Percentiles rank a stretch among this genome's conserved stretches.
These are phyloP conservation scores for Nomada flava DNA, from an alignment of 2,888 invertebrate species.

Conservation along the genomic window DNA sequence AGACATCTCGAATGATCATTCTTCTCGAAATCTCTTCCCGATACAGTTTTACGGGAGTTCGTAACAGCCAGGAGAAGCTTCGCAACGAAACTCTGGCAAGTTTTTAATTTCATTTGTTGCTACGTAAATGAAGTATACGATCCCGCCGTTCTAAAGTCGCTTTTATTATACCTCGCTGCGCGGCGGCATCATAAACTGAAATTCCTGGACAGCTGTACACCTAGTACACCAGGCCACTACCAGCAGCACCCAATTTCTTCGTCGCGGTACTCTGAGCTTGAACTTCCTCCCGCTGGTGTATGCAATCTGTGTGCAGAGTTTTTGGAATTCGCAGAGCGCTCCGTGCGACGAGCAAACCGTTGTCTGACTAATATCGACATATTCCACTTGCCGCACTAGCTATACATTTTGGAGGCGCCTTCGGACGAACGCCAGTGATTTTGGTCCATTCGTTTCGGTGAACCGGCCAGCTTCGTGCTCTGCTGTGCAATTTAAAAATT, in stretches of 20 bases:
- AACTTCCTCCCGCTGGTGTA: neutral
- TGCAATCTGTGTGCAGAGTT: neutral
- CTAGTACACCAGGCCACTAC: neutral
- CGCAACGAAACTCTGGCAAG: neutral
- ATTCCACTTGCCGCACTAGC: constrained; percentile 6
- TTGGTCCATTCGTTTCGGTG: constrained; percentile 16
- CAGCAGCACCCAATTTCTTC: constrained; percentile 12
- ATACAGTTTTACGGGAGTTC: constrained; percentile 21
- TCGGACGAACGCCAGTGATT: constrained; percentile 20
- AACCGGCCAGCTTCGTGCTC: neutral
- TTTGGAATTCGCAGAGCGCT: neutral
- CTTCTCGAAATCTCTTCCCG: constrained; percentile 14
- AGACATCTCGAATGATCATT: constrained; percentile 1
- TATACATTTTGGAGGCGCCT: neutral
- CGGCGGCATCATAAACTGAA: constrained; percentile 28
- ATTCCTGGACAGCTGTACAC: constrained; percentile 28
- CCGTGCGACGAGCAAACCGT: neutral
- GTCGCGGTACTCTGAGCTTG: constrained; percentile 4
- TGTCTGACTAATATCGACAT: constrained; percentile 23
- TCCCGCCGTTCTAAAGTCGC: constrained; percentile 33
- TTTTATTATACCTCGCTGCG: constrained; percentile 39
- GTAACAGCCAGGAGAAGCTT: constrained; percentile 5
- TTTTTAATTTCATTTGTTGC: constrained; percentile 54
- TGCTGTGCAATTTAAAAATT: constrained; percentile 34
- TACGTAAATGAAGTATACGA: constrained; percentile 55